Conservation (phyloP, 2,888 invertebrate species). For the Orthonychiurus folsomi region DNA sequence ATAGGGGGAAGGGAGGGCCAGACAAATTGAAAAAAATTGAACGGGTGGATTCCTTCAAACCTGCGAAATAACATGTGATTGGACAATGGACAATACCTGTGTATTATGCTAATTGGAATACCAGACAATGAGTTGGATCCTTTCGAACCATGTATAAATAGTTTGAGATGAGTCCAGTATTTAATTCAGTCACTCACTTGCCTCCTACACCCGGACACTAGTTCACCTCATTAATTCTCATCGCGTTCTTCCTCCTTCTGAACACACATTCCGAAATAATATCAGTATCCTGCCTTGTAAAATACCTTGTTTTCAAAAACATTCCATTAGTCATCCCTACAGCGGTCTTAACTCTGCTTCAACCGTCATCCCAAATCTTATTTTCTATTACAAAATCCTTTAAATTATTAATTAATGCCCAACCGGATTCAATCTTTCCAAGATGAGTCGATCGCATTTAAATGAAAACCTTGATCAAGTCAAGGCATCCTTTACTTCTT, state of each 20-base stretch:
- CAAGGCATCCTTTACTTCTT: neutral
- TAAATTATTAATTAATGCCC: neutral
- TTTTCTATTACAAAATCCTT: too few species aligned
- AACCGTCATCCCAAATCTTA: neutral
- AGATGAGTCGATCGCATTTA: neutral
- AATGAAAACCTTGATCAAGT: too few species aligned
- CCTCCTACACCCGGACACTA: neutral
- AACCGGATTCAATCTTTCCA: neutral
- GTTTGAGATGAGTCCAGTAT: neutral
- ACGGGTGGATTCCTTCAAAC: too few species aligned
- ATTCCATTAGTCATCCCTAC: too few species aligned
- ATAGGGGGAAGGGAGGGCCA: too few species aligned
- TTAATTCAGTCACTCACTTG: neutral
- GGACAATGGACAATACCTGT: slow-evolving; percentile 76
- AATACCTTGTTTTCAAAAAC: too few species aligned
- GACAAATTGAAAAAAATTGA: too few species aligned
- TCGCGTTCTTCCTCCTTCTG: neutral
- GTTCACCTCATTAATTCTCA: neutral
- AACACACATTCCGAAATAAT: neutral
- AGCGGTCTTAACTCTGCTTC: too few species aligned
- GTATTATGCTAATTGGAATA: slow-evolving; percentile 92
- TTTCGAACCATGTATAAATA: slow-evolving; percentile 43
- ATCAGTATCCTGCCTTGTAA: neutral
- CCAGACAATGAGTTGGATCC: slow-evolving; percentile 87
- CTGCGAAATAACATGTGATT: neutral